A percentile compares a stretch with the other conserved stretches of the same genome.
Conservation (phyloP, 2,888 invertebrate genomes). For the Cantharis flavilabris region DNA sequence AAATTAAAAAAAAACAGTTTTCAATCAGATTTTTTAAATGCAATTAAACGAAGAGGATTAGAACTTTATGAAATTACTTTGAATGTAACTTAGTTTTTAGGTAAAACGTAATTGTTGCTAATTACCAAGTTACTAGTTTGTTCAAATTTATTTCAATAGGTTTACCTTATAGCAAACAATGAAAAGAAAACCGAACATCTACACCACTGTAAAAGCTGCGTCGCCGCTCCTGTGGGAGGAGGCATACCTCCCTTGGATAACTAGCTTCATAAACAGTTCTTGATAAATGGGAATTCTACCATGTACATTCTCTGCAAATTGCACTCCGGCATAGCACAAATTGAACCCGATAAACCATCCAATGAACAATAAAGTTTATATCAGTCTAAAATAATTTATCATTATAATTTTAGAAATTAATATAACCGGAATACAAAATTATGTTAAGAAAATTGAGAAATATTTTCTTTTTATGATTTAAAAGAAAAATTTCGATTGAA, state of each 20-base stretch:
- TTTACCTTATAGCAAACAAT: not conserved
- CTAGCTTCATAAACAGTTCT: conserved; percentile 55
- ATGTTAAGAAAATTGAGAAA: not conserved
- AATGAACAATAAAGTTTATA: conserved; percentile 28
- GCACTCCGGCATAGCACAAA: conserved; percentile 55
- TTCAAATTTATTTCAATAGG: not conserved
- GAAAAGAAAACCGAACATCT: not conserved
- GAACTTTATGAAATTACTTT: not conserved
- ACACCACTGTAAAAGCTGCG: conserved; percentile 33
- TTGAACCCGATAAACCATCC: conserved; percentile 52
- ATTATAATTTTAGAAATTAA: not conserved
- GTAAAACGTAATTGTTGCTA: not conserved
- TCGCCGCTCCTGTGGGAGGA: conserved; percentile 35
- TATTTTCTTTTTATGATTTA: not conserved
- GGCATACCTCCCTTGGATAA: conserved; percentile 48
- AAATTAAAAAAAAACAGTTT: not conserved
- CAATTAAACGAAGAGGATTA: not conserved
- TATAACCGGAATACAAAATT: not conserved
- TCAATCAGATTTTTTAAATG: not conserved
- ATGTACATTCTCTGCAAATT: conserved; percentile 56
- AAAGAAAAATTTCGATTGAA: not conserved
- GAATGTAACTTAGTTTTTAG: not conserved
- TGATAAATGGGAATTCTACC: conserved; percentile 55
- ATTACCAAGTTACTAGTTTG: not conserved
- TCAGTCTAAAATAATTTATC: conserved; percentile 9